Percentiles rank a stretch among this genome's conserved stretches.
These are phyloP conservation scores for Ibidorhyncha struthersii DNA, from an alignment of 2,113 vertebrate genomes.

Conservation along the genomic window DNA sequence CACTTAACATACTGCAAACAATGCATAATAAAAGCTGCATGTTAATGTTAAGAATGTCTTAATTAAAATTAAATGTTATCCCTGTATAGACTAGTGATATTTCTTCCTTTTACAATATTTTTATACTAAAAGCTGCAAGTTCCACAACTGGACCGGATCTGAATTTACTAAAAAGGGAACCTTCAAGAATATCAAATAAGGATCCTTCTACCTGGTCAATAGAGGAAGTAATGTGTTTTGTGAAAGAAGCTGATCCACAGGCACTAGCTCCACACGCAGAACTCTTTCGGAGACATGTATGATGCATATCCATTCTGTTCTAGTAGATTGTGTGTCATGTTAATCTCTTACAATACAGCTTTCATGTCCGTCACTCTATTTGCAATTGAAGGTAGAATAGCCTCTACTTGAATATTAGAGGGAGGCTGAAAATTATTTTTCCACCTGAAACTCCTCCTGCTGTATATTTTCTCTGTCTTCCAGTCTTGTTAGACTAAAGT, in stretches of 20 bases:
- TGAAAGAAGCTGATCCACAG: constrained; percentile 89
- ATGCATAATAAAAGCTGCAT: neutral
- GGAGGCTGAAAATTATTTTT: neutral
- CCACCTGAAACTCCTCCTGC: neutral
- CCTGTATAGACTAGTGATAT: neutral
- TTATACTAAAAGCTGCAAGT: constrained; percentile 81
- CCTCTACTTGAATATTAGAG: neutral
- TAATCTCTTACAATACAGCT: neutral
- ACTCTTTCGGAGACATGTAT: constrained; percentile 93
- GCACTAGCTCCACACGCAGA: constrained; percentile 89
- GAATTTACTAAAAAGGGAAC: constrained; percentile 78
- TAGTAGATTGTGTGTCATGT: neutral
- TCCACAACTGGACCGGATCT: constrained; percentile 89
- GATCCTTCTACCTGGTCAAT: constrained; percentile 92
- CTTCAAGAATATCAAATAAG: constrained; percentile 71
- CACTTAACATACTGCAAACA: neutral
- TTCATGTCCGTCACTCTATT: neutral
- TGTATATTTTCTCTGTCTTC: neutral
- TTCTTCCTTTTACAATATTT: constrained; percentile 15
- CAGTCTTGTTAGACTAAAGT: neutral
- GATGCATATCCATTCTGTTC: constrained; percentile 55
- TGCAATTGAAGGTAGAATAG: neutral
- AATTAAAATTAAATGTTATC: neutral
- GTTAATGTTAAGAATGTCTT: neutral
- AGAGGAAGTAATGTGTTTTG: constrained; percentile 94